Evolutionary conservation across 2,113 vertebrate species (phyloP), one percentile per base, ranked within the genome.

Genomic region (Rhegmatorhina hoffmannsi): DNA sequence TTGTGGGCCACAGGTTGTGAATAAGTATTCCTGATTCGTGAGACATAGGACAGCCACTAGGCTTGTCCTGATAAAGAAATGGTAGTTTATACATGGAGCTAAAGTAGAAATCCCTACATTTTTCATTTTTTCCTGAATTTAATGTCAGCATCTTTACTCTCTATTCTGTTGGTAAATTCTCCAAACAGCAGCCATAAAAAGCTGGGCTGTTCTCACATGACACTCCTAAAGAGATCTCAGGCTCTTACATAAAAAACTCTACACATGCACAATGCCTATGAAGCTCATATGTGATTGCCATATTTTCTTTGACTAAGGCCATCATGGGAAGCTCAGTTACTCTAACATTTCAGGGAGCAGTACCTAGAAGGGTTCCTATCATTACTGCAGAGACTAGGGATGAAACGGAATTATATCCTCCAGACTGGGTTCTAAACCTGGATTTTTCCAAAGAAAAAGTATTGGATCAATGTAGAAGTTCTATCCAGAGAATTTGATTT

Each of bases 91-190:
- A 36, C 6, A 5, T 6, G 15, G 47, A 63, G 3, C 29, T 76
- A 40, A 66, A 67, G 26, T 5, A 82, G 50, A 78, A 93, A 76
- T 76, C 43, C 31, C n/a, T 59, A 17, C 6, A 8, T 63, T 46
- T 28, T 46, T 8, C 8, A 31, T 79, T 58, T 9, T 17, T 68
- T 79, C 2, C 0, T 46, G 10, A 1, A 0, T 23, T 87, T 75
- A 29, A 10, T 21, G 16, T 53, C 8, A 11, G 28, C 47, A 67
- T 15, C 49, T 29, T 76, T 86, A 11, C 10, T 31, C 4, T 64
- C 26, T n/a, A 3, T 10, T 13, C 1, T 13, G 11, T 20, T 43
- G 19, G 21, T 43, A 83, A 68, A 55, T 89, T 63, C 20, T 62
- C 31, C 20, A 76, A 76, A 36, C 4, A 67, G 31, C 19, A 34